Conservation (phyloP, 2,113 vertebrate genomes). For the Pygathrix nemaeus region DNA sequence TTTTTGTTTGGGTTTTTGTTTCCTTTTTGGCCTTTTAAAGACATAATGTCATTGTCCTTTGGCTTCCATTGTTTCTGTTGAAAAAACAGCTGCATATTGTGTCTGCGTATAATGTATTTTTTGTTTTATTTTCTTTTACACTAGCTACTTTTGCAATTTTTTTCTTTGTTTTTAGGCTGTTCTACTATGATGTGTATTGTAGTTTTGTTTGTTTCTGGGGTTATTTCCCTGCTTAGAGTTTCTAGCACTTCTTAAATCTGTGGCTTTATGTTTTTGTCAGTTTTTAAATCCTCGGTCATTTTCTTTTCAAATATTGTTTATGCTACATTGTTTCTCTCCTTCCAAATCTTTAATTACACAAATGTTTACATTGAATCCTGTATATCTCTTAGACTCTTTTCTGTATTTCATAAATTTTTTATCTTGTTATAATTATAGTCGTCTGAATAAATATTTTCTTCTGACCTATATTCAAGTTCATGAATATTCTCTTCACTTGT, state of each 20-base stretch:
- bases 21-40: not conserved
- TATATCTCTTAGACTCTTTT: not conserved
- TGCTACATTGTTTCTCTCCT: not conserved
- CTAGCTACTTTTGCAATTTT: not conserved
- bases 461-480: conserved; percentile 17
- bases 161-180: not conserved
- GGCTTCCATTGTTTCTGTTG: not conserved
- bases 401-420: conserved; percentile 8
- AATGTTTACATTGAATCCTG: not conserved
- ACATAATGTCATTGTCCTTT: not conserved
- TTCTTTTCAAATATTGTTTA: conserved; percentile 21
- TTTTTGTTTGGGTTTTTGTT: not conserved
- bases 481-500: not conserved
- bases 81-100: not conserved
- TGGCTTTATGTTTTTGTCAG: not conserved
- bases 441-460: conserved; percentile 23
- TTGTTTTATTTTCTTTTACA: not conserved
- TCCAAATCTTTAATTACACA: not conserved
- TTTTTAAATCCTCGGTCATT: conserved; percentile 26
- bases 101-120: not conserved
- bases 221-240: not conserved
- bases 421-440: not conserved
- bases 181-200: not conserved
- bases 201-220: not conserved
- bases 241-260: not conserved